Conservation (phyloP, 2,797 vertebrate genomes). For the Potorous gilbertii region DNA sequence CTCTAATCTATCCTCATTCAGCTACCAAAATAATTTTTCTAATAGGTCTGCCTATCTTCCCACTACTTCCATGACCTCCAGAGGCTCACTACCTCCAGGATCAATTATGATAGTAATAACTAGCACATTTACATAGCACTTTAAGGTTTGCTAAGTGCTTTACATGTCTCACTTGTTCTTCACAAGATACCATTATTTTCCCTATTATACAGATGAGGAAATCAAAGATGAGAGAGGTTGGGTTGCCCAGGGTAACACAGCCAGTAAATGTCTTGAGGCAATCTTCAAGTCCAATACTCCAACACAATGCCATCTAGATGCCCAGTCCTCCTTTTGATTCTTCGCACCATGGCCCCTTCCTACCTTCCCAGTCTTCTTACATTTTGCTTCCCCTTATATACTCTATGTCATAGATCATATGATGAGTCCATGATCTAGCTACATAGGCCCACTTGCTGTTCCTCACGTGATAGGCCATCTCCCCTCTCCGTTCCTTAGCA, state of each 20-base stretch:
- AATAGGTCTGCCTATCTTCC: neutral
- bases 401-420: neutral
- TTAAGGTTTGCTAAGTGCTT: neutral
- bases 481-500: neutral
- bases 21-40: neutral
- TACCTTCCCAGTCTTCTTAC: neutral
- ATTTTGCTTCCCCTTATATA: neutral
- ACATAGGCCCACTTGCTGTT: neutral
- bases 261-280: neutral
- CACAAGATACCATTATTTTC: neutral
- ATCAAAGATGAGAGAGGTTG: neutral
- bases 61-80: neutral
- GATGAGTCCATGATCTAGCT: neutral
- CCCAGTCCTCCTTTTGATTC: neutral
- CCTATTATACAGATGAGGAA: neutral
- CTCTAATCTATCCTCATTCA: neutral
- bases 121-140: neutral
- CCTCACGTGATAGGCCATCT: neutral
- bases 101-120: neutral
- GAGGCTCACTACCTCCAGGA: neutral
- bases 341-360: neutral
- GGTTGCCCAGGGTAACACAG: neutral
- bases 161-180: neutral
- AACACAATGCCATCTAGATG: neutral
- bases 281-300: neutral